These are phyloP conservation scores for Patella pellucida DNA, from an alignment of 2,888 invertebrate species.

Conservation along the genomic window DNA sequence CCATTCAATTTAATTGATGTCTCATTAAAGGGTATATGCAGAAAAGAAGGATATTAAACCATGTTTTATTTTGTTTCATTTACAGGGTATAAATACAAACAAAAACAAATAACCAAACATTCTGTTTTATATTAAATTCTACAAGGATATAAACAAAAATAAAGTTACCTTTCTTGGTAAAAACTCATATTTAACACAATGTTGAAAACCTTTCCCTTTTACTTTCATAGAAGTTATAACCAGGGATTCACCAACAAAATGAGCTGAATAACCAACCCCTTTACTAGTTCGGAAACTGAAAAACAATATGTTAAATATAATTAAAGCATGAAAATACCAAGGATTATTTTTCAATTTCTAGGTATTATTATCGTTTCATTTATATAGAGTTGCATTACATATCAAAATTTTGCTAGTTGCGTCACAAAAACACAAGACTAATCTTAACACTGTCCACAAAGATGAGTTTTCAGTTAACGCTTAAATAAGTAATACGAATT, in stretches of 20 bases:
- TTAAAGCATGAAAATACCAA: neutral
- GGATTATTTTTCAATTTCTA: no score
- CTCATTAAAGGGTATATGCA: neutral
- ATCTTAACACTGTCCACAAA: no score
- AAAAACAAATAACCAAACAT: neutral
- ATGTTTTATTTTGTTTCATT: neutral
- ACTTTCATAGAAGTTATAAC: conserved; percentile 99
- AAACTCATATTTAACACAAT: conserved; percentile 99
- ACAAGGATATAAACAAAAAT: neutral
- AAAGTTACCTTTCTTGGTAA: conserved; percentile 89
- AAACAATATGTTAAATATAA: neutral
- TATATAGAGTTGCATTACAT: neutral
- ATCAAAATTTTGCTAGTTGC: neutral
- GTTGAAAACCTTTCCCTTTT: conserved; percentile 98
- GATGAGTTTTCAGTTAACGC: no score
- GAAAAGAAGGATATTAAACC: neutral
- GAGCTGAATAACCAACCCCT: conserved; percentile 98
- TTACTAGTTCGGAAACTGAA: conserved; percentile 95
- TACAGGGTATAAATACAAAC: neutral
- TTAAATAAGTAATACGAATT: no score
- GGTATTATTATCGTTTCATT: no score
- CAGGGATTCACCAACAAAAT: conserved; percentile 98
- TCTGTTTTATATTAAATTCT: neutral
- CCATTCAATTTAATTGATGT: no score
- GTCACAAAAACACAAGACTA: conserved; percentile 1